Evolutionary conservation across 2,113 vertebrate genomes (phyloP).

Genomic region (Tachysurus vachellii): DNA sequence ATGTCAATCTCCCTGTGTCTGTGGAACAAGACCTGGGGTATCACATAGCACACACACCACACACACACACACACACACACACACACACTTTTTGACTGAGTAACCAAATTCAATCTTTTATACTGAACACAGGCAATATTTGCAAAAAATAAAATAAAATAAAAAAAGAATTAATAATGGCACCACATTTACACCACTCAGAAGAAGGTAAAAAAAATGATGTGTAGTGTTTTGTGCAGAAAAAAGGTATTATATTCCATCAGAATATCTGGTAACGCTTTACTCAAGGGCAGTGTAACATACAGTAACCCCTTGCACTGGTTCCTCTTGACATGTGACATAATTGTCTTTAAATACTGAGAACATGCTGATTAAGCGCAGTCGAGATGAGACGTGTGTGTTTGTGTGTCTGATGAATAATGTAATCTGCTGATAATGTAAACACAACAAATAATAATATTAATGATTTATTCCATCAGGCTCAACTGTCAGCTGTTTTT

Average conservation of each 20-base stretch:
- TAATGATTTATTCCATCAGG: background rate
- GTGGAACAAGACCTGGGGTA: conserved; percentile 71
- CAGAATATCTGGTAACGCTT: background rate
- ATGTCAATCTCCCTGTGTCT: conserved; percentile 53
- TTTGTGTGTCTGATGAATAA: background rate
- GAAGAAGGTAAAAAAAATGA: background rate
- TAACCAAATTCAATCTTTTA: conserved; percentile 19
- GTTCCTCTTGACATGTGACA: background rate
- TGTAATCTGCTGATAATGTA: background rate
- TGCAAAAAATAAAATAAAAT: background rate
- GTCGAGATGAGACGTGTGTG: background rate
- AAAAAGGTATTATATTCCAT: background rate
- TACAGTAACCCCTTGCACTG: background rate
- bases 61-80: conserved; percentile 36
- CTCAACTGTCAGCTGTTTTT: no score
- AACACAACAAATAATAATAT: background rate
- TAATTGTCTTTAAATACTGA: background rate
- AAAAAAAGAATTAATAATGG: no score
- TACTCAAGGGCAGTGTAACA: background rate
- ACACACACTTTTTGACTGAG: conserved; percentile 40
- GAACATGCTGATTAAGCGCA: no score
- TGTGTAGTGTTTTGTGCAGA: background rate
- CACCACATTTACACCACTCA: background rate
- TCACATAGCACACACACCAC: conserved; percentile 54
- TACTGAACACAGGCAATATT: background rate